Conservation (phyloP, 1,140 invertebrate species). For the Papilio glaucus region DNA sequence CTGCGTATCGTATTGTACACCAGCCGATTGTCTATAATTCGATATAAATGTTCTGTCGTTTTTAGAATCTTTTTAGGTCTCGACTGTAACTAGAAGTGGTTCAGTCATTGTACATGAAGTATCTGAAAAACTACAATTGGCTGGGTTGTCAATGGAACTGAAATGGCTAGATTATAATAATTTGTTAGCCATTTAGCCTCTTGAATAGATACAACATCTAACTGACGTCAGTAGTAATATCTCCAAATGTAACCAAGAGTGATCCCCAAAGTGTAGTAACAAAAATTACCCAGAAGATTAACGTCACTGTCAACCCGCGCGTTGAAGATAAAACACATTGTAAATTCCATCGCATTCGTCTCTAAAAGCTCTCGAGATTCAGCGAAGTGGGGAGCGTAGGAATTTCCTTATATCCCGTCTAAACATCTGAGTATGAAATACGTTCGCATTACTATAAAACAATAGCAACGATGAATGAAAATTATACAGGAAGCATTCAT, state of each 20-base stretch:
- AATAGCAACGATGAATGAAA: background rate
- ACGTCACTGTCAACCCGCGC: slow-evolving; percentile 11
- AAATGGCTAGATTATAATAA: no score
- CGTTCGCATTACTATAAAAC: background rate
- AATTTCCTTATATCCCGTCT: slow-evolving; percentile 15
- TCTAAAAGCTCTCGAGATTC: slow-evolving; percentile 13
- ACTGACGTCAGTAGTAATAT: background rate
- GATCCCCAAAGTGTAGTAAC: slow-evolving; percentile 2
- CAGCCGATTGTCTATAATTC: no score
- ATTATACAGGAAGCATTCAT: background rate
- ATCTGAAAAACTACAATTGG: no score
- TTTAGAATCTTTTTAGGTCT: no score
- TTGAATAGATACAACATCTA: no score
- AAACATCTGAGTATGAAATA: slow-evolving; percentile 5
- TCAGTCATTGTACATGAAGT: no score
- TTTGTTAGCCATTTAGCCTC: no score
- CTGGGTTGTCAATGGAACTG: no score
- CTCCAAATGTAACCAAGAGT: background rate
- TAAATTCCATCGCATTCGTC: slow-evolving; percentile 19
- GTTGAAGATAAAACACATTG: slow-evolving; percentile 21
- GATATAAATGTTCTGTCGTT: no score
- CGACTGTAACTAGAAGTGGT: no score
- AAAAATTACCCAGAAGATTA: slow-evolving; percentile 16
- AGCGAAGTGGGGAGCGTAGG: slow-evolving; percentile 6
- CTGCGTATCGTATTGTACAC: no score